Evolutionary conservation across 2,888 invertebrate species (phyloP).

Genomic region (Eudasyphora cyanicolor): DNA sequence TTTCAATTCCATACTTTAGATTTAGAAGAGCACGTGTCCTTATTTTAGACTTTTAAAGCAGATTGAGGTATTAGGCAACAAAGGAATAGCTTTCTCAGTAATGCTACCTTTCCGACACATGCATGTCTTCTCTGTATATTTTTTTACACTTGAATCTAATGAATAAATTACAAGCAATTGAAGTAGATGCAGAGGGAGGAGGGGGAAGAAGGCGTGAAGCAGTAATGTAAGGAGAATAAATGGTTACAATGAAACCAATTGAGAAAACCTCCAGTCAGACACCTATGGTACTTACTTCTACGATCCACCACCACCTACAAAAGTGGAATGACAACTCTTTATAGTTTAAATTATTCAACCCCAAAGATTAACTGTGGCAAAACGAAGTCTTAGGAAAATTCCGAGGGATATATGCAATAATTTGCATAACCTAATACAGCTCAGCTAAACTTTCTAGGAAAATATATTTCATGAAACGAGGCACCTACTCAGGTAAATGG

Average conservation of each 20-base stretch:
- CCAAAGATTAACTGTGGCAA: neutral
- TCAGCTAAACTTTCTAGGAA: too few species aligned
- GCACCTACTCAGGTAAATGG: too few species aligned
- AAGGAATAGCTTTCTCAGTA: neutral
- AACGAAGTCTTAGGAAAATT: too few species aligned
- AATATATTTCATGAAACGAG: too few species aligned
- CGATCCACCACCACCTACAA: neutral
- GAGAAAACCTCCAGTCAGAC: too few species aligned
- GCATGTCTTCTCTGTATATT: neutral
- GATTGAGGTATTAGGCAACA: neutral
- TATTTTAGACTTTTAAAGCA: neutral
- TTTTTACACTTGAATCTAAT: neutral
- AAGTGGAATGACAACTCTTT: neutral
- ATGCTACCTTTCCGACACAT: neutral
- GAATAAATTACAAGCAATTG: slow-evolving; percentile 30
- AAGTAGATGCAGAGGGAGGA: neutral
- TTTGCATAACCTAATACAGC: too few species aligned
- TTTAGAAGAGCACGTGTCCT: neutral
- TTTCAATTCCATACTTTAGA: neutral
- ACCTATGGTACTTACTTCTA: too few species aligned
- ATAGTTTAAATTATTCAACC: slow-evolving; percentile 1
- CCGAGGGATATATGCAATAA: too few species aligned
- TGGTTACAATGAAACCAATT: neutral
- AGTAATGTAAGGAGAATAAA: too few species aligned
- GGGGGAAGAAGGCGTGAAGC: neutral